phyloP scores from a whole-genome alignment of 2,797 vertebrate genomes.

The Rhinogobio ventralis region DNA sequence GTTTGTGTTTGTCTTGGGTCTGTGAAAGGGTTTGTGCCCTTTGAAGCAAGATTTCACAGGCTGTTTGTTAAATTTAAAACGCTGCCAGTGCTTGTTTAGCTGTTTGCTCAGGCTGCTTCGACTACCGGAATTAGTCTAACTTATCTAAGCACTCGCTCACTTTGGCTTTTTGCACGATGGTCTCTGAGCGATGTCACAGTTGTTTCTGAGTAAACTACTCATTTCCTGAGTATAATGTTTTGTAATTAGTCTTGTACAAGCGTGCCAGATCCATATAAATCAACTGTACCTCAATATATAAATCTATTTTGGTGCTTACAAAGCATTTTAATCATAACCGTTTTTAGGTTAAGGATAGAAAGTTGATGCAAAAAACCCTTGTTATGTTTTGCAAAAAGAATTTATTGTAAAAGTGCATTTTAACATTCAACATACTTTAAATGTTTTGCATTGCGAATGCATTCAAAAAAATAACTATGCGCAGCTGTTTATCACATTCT shows the following conservation, averaged over 20 bases:
- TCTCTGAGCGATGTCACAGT: background rate
- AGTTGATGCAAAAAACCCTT: background rate
- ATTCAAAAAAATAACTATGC: background rate
- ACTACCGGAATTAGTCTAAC: background rate
- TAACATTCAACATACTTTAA: background rate
- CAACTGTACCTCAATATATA: background rate
- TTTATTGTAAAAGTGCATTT: background rate
- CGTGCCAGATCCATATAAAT: background rate
- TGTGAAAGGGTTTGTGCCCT: background rate
- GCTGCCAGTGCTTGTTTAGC: background rate
- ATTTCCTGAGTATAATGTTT: background rate
- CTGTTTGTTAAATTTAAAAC: background rate
- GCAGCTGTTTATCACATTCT: too few relatives aligned
- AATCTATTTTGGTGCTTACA: background rate
- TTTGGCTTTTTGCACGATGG: too few relatives aligned
- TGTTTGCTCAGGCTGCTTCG: background rate
- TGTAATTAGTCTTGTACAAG: background rate
- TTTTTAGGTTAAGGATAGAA: background rate
- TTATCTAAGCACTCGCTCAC: background rate
- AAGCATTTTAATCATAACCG: background rate
- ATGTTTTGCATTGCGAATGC: background rate
- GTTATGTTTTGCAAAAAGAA: background rate
- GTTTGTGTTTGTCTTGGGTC: too few relatives aligned
- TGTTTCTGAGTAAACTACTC: background rate
- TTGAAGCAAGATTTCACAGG: conserved; percentile 1